Percentiles rank a stretch among this genome's conserved stretches.
Conservation (phyloP, 2,113 vertebrate genomes). For the Nestor notabilis region DNA sequence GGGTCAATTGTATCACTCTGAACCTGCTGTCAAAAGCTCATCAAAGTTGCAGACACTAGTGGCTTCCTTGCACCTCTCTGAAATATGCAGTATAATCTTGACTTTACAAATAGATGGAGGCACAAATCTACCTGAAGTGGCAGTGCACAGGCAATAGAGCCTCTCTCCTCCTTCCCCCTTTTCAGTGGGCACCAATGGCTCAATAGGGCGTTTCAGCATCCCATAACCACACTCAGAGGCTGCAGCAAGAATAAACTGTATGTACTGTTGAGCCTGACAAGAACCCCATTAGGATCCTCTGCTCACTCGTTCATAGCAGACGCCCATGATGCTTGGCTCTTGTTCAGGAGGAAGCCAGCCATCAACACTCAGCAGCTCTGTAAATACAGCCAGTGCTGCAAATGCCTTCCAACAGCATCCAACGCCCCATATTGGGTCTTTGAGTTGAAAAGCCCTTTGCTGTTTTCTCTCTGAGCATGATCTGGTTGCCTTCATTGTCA, state of each 20-base stretch:
- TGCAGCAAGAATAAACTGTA: background rate
- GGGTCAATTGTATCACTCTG: background rate
- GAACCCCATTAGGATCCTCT: background rate
- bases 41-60: background rate
- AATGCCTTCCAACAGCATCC: slow-evolving; percentile 25
- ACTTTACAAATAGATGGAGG: background rate
- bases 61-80: background rate
- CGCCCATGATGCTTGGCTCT: background rate
- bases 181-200: background rate
- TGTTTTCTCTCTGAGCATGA: background rate
- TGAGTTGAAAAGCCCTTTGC: background rate
- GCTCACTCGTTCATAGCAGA: background rate
- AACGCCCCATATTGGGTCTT: background rate
- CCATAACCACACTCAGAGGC: background rate
- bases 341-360: slow-evolving; percentile 1
- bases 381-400: background rate
- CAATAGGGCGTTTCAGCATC: background rate
- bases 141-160: background rate
- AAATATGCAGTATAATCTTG: background rate
- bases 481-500: slow-evolving; percentile 35
- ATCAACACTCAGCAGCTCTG: slow-evolving; percentile 16
- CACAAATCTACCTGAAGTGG: background rate
- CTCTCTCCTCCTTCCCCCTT: background rate
- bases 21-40: background rate
- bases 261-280: background rate